These are phyloP conservation scores for Atrina japonica DNA, from an alignment of 2,888 invertebrate species.

Conservation along the genomic window DNA sequence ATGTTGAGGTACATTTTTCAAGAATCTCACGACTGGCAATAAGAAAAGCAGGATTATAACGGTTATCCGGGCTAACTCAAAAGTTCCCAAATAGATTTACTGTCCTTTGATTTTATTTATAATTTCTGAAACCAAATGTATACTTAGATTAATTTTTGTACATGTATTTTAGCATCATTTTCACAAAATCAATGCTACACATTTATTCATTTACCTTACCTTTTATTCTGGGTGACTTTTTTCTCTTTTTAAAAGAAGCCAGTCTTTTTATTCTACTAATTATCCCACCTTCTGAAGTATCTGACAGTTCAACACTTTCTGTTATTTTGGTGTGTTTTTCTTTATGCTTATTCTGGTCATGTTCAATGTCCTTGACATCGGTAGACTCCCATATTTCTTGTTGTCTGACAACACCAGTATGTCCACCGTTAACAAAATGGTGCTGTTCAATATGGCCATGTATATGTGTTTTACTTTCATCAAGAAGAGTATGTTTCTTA, in stretches of 20 bases:
- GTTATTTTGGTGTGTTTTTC: slow-evolving; percentile 52
- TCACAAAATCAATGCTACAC: too few relatives aligned
- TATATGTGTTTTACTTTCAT: slow-evolving; percentile 38
- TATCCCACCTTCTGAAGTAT: slow-evolving; percentile 24
- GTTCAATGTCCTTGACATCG: slow-evolving; percentile 40
- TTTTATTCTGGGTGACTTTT: slow-evolving; percentile 12
- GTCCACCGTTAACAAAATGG: slow-evolving; percentile 25
- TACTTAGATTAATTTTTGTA: too few relatives aligned
- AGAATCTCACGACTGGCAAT: too few relatives aligned
- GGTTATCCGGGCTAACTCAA: too few relatives aligned
- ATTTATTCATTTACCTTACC: too few relatives aligned
- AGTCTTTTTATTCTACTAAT: slow-evolving; percentile 33
- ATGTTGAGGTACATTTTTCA: too few relatives aligned
- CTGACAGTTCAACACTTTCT: slow-evolving; percentile 48
- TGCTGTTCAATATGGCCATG: slow-evolving; percentile 44
- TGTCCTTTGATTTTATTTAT: too few relatives aligned
- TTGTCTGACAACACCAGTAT: slow-evolving; percentile 26
- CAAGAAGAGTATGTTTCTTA: slow-evolving; percentile 1
- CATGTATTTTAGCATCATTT: too few relatives aligned
- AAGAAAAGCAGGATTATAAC: too few relatives aligned
- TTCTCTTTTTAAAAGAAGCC: slow-evolving; percentile 27
- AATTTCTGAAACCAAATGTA: too few relatives aligned
- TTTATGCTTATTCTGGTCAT: slow-evolving; percentile 47
- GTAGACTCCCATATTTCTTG: slow-evolving; percentile 42
- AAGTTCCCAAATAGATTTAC: too few relatives aligned